Evolutionary conservation across 2,888 invertebrate genomes (phyloP).

Genomic region (Gandaritis pyraliata): DNA sequence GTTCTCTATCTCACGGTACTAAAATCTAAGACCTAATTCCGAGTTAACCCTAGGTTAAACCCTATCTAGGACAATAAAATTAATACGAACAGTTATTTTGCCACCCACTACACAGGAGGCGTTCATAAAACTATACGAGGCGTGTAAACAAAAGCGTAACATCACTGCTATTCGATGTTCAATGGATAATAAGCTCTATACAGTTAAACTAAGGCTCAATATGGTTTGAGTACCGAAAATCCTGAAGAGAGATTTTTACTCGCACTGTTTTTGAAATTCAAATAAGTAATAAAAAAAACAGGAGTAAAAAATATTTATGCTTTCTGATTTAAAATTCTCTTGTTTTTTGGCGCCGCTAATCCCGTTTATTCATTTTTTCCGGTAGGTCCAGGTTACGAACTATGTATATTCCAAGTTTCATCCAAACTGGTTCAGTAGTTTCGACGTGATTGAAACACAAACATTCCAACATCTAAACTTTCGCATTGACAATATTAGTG

Average conservation of each 20-base stretch:
- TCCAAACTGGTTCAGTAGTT: too few relatives aligned
- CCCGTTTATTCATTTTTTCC: too few relatives aligned
- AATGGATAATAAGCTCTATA: conserved; percentile 4
- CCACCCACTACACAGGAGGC: conserved; percentile 30
- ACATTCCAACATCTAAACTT: too few relatives aligned
- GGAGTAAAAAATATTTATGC: too few relatives aligned
- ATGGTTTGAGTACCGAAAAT: neutral
- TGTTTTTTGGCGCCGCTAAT: too few relatives aligned
- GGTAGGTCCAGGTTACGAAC: too few relatives aligned
- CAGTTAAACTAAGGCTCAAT: neutral
- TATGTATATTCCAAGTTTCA: too few relatives aligned
- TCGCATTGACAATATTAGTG: too few relatives aligned
- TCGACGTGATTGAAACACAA: too few relatives aligned
- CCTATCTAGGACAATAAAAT: conserved; percentile 29
- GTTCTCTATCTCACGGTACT: conserved; percentile 2
- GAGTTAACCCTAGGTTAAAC: conserved; percentile 23
- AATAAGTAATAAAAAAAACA: too few relatives aligned
- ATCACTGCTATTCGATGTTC: neutral
- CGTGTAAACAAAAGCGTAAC: conserved; percentile 28
- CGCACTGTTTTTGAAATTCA: too few relatives aligned
- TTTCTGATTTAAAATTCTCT: too few relatives aligned
- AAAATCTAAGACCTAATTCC: conserved; percentile 20
- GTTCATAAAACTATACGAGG: conserved; percentile 43
- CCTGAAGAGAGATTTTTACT: neutral
- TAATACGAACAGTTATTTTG: conserved; percentile 24